Evolutionary conservation across 2,888 invertebrate species (phyloP).

Genomic region (Dysmachus trigonus): DNA sequence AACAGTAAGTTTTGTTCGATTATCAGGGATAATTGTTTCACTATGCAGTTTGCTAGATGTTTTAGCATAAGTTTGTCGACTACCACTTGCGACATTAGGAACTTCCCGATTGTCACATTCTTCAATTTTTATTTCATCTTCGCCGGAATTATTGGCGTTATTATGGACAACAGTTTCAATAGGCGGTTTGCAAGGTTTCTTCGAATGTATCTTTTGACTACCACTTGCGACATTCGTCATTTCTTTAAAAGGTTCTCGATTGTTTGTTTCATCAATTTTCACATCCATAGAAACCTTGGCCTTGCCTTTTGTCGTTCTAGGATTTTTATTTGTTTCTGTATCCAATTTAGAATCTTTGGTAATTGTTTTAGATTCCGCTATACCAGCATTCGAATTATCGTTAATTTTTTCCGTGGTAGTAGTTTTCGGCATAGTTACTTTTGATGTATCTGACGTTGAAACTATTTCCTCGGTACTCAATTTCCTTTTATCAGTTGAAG

Average conservation of each 20-base stretch:
- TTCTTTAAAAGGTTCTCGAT: background rate
- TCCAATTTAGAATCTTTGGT: background rate
- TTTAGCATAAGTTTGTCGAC: background rate
- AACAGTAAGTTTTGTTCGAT: background rate
- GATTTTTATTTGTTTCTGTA: background rate
- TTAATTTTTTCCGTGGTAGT: background rate
- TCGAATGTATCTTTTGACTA: background rate
- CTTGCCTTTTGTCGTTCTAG: background rate
- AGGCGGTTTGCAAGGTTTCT: background rate
- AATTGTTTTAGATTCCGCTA: background rate
- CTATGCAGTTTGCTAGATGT: background rate
- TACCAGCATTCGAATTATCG: background rate
- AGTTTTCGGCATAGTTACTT: background rate
- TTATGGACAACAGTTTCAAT: too few relatives aligned
- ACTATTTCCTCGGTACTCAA: background rate
- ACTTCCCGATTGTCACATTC: background rate
- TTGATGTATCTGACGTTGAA: background rate
- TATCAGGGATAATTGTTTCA: background rate
- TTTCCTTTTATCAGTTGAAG: background rate
- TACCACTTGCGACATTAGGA: background rate
- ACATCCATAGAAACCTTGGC: background rate
- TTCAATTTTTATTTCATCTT: too few relatives aligned
- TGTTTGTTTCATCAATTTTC: background rate
- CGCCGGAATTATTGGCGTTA: too few relatives aligned
- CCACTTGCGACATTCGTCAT: background rate